Conservation (phyloP, 2,888 invertebrate species). For the Drosophila quinaria region DNA sequence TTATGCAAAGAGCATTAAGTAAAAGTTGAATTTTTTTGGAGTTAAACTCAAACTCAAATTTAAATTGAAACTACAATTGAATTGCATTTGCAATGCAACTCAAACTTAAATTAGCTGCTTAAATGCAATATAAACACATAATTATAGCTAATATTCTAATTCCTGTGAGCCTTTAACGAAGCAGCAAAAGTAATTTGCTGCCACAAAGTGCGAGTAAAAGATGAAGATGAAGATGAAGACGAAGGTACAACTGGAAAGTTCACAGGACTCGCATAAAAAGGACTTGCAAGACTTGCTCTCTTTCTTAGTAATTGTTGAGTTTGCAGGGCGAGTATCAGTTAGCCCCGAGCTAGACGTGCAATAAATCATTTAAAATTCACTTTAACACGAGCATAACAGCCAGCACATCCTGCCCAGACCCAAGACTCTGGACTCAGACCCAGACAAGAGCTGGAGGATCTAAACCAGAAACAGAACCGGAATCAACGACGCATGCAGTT, state of each 20-base stretch:
- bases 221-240: not conserved
- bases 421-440: not conserved
- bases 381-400: conserved; percentile 64
- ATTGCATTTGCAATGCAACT: not conserved
- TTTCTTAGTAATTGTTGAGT: conserved; percentile 59
- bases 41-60: conserved; percentile 5
- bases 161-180: conserved; percentile 33
- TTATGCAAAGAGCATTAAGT: conserved; percentile 5
- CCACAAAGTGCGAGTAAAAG: conserved; percentile 6
- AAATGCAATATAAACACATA: conserved; percentile 49
- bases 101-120: conserved; percentile 10
- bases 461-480: conserved; percentile 21
- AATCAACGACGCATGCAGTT: conserved; percentile 54
- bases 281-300: conserved; percentile 2
- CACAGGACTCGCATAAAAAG: conserved; percentile 22
- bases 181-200: conserved; percentile 25
- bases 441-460: conserved; percentile 9
- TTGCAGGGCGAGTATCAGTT: conserved; percentile 45
- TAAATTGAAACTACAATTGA: not conserved
- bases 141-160: conserved; percentile 67
- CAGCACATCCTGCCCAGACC: conserved; percentile 22
- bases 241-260: conserved; percentile 19
- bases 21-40: not conserved
- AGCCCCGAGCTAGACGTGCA: conserved; percentile 43
- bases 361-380: conserved; percentile 79